These are phyloP conservation scores for Drosophila bifasciata DNA, from an alignment of 1,140 invertebrate genomes.

Conservation along the genomic window DNA sequence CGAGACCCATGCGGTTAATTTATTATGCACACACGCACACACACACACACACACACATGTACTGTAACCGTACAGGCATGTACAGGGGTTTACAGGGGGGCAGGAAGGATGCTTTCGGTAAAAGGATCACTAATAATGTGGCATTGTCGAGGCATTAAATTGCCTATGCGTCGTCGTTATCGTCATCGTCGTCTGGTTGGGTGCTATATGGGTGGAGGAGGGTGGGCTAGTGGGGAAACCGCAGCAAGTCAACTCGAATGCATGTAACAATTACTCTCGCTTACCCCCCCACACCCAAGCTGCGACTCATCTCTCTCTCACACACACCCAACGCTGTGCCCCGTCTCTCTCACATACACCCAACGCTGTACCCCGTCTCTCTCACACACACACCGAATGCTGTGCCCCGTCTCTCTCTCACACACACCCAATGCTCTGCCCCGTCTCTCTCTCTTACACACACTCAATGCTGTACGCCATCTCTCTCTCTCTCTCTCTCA, in stretches of 20 bases:
- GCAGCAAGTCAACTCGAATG: constrained; percentile 59
- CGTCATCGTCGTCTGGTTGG: too few relatives aligned
- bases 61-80: too few relatives aligned
- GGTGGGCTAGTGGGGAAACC: constrained; percentile 19
- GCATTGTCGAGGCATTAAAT: constrained; percentile 62
- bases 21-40: constrained; percentile 74
- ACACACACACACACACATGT: too few relatives aligned
- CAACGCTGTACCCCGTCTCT: constrained; percentile 13
- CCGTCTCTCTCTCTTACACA: constrained; percentile 11
- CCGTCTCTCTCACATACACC: constrained; percentile 11
- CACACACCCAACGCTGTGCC: constrained; percentile 7
- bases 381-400: constrained; percentile 9
- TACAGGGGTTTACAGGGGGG: neutral
- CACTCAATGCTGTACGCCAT: constrained; percentile 8
- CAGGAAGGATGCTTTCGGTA: neutral
- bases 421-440: too few relatives aligned
- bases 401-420: constrained; percentile 7
- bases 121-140: constrained; percentile 65
- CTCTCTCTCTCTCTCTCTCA: constrained; percentile 11
- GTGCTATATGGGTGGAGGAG: neutral
- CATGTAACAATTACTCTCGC: constrained; percentile 73
- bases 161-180: constrained; percentile 23
- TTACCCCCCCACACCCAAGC: too few relatives aligned
- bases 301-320: constrained; percentile 10
- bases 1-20: constrained; percentile 73